Evolutionary conservation across 2,797 vertebrate genomes (phyloP).

Genomic region (Bucorvus abyssinicus): DNA sequence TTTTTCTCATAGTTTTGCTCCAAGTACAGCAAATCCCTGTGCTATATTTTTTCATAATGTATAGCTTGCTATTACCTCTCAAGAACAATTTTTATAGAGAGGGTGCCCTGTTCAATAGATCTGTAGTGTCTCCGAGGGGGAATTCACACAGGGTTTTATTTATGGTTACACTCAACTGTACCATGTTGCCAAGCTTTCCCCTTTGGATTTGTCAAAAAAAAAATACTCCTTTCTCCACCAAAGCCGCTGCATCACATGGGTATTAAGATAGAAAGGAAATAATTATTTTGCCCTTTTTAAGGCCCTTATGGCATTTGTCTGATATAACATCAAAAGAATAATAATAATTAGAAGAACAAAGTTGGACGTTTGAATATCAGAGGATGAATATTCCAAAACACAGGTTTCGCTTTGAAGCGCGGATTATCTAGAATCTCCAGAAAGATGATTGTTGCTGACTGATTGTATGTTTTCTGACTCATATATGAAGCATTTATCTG

Average conservation of each 20-base stretch:
- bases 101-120: constrained; percentile 71
- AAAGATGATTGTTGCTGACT: constrained; percentile 34
- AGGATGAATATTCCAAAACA: constrained; percentile 40
- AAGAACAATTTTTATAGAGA: constrained; percentile 71
- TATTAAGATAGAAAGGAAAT: constrained; percentile 51
- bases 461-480: constrained; percentile 16
- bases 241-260: constrained; percentile 15
- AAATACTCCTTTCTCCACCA: constrained; percentile 12
- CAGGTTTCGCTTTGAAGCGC: constrained; percentile 48
- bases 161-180: constrained; percentile 63
- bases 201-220: constrained; percentile 57
- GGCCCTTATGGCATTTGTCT: constrained; percentile 46
- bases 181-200: constrained; percentile 59
- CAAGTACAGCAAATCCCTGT: constrained; percentile 63
- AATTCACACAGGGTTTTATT: constrained; percentile 69
- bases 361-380: constrained; percentile 48
- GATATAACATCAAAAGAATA: constrained; percentile 59
- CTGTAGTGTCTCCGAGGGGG: constrained; percentile 69
- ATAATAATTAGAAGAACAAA: constrained; percentile 64
- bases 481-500: not conserved
- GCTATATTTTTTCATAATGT: constrained; percentile 69
- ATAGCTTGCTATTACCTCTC: constrained; percentile 72
- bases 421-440: constrained; percentile 62
- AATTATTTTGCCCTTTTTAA: constrained; percentile 62
- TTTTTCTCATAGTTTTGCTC: constrained; percentile 68